These are phyloP conservation scores for Papilio glaucus DNA, from an alignment of 1,140 invertebrate species.

Conservation along the genomic window DNA sequence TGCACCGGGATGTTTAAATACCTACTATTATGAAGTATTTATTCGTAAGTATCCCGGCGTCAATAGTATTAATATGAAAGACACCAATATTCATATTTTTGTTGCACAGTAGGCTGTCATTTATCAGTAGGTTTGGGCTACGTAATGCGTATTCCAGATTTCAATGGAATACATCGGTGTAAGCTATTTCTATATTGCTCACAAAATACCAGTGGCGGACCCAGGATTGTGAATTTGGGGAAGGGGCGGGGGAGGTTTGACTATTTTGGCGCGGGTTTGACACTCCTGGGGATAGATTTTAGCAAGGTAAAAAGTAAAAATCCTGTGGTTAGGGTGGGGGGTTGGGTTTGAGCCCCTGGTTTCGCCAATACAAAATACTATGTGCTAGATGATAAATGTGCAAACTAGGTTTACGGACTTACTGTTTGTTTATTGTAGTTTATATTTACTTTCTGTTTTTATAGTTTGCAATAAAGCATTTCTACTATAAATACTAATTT, in stretches of 20 bases:
- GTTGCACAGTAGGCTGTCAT: constrained; percentile 75
- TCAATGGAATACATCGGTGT: constrained; percentile 8
- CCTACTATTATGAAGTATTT: not conserved
- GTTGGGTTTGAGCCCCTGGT: too few species aligned
- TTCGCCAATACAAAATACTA: too few species aligned
- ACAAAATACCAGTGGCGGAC: too few species aligned
- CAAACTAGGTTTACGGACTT: constrained; percentile 14
- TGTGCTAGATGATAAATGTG: constrained; percentile 44
- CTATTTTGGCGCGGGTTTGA: too few species aligned
- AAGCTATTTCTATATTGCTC: not conserved
- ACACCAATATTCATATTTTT: constrained; percentile 82
- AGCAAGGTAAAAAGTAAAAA: too few species aligned
- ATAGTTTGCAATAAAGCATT: constrained; percentile 55
- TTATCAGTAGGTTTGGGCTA: constrained; percentile 52
- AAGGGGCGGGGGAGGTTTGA: too few species aligned
- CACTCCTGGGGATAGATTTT: too few species aligned
- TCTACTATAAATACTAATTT: constrained; percentile 43
- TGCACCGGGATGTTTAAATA: constrained; percentile 43
- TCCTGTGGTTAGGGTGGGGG: too few species aligned
- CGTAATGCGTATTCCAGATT: not conserved
- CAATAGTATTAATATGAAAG: constrained; percentile 44
- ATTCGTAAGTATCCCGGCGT: constrained; percentile 37
- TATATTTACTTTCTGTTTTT: constrained; percentile 24
- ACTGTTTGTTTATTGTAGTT: not conserved
- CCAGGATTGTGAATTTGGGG: too few species aligned